phyloP scores from a whole-genome alignment of 2,113 vertebrate genomes.

The Ancistrus triradiatus region DNA sequence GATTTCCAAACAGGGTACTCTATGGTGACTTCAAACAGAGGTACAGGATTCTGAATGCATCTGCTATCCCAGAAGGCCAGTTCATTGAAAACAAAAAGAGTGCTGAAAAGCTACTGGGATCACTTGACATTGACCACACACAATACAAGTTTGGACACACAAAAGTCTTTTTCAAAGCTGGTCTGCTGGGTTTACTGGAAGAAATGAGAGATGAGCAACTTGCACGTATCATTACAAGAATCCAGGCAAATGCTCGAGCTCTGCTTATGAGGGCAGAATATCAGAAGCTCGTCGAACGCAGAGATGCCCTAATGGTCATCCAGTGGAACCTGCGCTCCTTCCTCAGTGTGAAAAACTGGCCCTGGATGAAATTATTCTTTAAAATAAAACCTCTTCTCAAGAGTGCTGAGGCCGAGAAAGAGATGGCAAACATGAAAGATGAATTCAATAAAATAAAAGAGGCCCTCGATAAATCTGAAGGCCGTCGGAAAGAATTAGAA shows the following conservation, averaged over 20 bases:
- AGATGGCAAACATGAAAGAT: constrained; percentile 77
- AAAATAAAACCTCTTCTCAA: constrained; percentile 90
- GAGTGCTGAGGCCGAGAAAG: constrained; percentile 85
- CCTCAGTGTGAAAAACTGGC: constrained; percentile 91
- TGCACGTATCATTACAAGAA: constrained; percentile 82
- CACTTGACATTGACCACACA: constrained; percentile 77
- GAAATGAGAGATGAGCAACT: constrained; percentile 91
- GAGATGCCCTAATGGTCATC: constrained; percentile 83
- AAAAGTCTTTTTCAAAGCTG: constrained; percentile 85
- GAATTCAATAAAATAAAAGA: constrained; percentile 71
- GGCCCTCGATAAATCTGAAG: constrained; percentile 78
- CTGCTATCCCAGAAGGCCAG: constrained; percentile 71
- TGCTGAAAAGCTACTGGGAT: constrained; percentile 73
- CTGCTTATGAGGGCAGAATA: constrained; percentile 82
- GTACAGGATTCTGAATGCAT: constrained; percentile 63
- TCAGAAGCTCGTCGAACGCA: constrained; percentile 83
- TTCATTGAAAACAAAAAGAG: constrained; percentile 90
- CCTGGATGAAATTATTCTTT: constrained; percentile 93
- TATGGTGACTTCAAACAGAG: constrained; percentile 86
- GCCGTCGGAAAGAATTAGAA: constrained; percentile 85
- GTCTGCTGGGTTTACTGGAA: constrained; percentile 83
- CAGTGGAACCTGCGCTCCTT: constrained; percentile 91
- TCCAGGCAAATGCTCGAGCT: constrained; percentile 83
- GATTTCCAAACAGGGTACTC: constrained; percentile 82
- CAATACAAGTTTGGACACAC: constrained; percentile 86